Conservation (phyloP, 2,888 invertebrate genomes). For the Caenorhabditis sp. region DNA sequence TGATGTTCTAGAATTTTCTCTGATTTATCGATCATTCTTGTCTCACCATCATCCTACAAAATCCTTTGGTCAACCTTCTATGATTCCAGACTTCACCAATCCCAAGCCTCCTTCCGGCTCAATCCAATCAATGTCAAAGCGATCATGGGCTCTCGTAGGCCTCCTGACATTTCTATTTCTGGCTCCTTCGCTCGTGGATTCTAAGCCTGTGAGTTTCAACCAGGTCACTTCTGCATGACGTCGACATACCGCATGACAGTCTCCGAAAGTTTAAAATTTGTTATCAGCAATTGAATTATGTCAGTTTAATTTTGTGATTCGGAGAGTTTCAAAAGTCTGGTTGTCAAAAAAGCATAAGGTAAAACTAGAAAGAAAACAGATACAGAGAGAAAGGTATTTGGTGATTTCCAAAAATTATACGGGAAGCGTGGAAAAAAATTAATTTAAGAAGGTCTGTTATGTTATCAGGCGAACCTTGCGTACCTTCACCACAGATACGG, state of each 20-base stretch:
- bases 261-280: background rate
- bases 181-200: background rate
- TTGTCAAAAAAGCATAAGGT: background rate
- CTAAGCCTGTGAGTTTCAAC: constrained; percentile 39
- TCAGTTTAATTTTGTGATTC: background rate
- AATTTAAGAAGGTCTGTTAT: too few species aligned
- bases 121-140: constrained; percentile 23
- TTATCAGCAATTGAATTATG: constrained; percentile 6
- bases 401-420: too few species aligned
- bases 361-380: too few species aligned
- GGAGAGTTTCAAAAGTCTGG: background rate
- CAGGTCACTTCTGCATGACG: constrained; percentile 25
- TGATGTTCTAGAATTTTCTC: background rate
- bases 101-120: background rate
- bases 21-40: background rate
- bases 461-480: too few species aligned
- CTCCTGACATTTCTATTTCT: constrained; percentile 29
- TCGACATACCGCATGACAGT: constrained; percentile 7
- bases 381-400: too few species aligned
- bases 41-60: background rate
- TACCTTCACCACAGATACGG: too few species aligned
- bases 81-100: constrained; percentile 8
- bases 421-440: too few species aligned
- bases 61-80: background rate
- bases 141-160: constrained; percentile 38